Conservation (phyloP, 2,888 invertebrate genomes). For the Phyllotreta striolata region DNA sequence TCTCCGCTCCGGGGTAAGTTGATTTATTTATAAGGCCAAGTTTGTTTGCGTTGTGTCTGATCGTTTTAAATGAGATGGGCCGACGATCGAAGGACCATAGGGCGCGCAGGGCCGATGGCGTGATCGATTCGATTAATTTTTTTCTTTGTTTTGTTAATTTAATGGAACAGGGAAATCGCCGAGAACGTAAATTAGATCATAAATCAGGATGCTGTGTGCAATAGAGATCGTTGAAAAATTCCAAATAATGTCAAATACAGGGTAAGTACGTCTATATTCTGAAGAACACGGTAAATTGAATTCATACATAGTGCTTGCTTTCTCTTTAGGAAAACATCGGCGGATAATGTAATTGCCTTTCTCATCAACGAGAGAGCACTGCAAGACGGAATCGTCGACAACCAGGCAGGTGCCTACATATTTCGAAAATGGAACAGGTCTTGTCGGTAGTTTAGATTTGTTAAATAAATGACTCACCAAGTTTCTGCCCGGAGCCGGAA, state of each 20-base stretch:
- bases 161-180: constrained; percentile 4
- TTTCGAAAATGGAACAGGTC: constrained; percentile 45
- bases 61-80: constrained; percentile 30
- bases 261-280: constrained; percentile 17
- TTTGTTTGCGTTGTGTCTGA: constrained; percentile 43
- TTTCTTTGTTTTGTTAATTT: constrained; percentile 25
- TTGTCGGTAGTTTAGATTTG: constrained; percentile 35
- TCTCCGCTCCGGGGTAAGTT: constrained; percentile 45
- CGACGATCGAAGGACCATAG: constrained; percentile 19
- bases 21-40: constrained; percentile 56
- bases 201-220: background rate
- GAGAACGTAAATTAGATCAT: constrained; percentile 8
- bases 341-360: constrained; percentile 50
- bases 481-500: constrained; percentile 39
- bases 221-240: too few relatives aligned
- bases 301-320: constrained; percentile 26
- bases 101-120: constrained; percentile 12
- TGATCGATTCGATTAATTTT: constrained; percentile 28
- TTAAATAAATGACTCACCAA: constrained; percentile 41
- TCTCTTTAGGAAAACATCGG: constrained; percentile 32
- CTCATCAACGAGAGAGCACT: constrained; percentile 50
- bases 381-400: constrained; percentile 23
- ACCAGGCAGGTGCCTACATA: constrained; percentile 40
- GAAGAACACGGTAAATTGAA: constrained; percentile 31
- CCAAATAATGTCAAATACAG: too few relatives aligned